These are phyloP conservation scores for Eilema griseolum DNA, from an alignment of 2,888 invertebrate species.

Conservation along the genomic window DNA sequence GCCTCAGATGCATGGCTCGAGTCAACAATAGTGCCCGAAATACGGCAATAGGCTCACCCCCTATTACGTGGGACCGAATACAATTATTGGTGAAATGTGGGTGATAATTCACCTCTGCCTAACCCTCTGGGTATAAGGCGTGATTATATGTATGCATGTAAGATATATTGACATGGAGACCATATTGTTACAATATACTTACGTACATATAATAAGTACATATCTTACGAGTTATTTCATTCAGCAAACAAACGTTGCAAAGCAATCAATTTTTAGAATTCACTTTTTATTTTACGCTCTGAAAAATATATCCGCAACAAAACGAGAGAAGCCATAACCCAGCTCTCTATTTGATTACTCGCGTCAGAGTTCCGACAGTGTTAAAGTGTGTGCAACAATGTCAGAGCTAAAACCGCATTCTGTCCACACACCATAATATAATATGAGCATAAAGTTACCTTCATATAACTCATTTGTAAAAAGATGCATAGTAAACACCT, in stretches of 20 bases:
- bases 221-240: no score
- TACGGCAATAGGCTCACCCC: no score
- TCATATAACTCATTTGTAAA: not conserved
- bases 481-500: not conserved
- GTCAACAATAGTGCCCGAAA: no score
- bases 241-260: not conserved
- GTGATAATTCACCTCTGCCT: no score
- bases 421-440: not conserved
- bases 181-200: no score
- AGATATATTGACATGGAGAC: no score
- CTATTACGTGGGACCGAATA: no score
- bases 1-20: no score
- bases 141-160: no score
- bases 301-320: constrained; percentile 10
- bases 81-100: no score
- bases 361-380: constrained; percentile 6
- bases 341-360: constrained; percentile 37
- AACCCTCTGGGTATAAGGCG: no score
- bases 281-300: constrained; percentile 8
- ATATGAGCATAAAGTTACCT: not conserved
- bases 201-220: no score
- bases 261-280: constrained; percentile 1
- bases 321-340: constrained; percentile 15
- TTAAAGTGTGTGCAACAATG: constrained; percentile 17
- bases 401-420: constrained; percentile 13